Evolutionary conservation across 2,888 invertebrate species (phyloP).

Genomic region (Catocala nupta): DNA sequence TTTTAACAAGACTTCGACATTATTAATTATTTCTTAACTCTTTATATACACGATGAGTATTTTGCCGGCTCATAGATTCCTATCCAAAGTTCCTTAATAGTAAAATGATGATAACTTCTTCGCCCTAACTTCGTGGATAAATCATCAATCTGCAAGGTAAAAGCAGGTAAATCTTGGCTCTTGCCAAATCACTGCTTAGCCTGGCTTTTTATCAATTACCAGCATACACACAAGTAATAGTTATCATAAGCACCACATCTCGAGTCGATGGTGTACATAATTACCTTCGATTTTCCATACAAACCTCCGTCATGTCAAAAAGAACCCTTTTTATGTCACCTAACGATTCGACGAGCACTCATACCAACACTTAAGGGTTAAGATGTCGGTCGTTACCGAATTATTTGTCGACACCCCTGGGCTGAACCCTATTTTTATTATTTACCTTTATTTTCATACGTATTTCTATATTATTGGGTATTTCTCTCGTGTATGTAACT

Average conservation of each 20-base stretch:
- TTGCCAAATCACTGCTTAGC: too few species aligned
- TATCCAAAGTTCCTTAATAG: too few species aligned
- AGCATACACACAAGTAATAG: too few species aligned
- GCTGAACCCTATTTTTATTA: constrained; percentile 7
- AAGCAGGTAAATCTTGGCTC: too few species aligned
- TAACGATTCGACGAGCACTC: constrained; percentile 34
- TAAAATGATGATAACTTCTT: too few species aligned
- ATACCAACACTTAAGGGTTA: constrained; percentile 31
- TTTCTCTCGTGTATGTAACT: neutral
- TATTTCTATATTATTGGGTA: neutral
- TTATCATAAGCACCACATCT: neutral
- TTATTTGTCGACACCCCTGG: constrained; percentile 18
- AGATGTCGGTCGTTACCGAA: constrained; percentile 28
- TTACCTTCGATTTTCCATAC: constrained; percentile 26
- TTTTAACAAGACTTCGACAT: too few species aligned
- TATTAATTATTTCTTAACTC: too few species aligned
- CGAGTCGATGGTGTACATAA: constrained; percentile 22
- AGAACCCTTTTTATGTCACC: constrained; percentile 40
- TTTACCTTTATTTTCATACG: constrained; percentile 4
- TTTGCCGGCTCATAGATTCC: too few species aligned
- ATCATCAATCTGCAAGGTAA: too few species aligned
- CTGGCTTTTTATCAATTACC: too few species aligned
- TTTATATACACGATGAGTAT: too few species aligned
- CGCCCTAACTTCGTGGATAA: too few species aligned
- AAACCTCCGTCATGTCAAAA: constrained; percentile 39